These are phyloP conservation scores for Acrobasis repandana DNA, from an alignment of 2,888 invertebrate genomes.

Conservation along the genomic window DNA sequence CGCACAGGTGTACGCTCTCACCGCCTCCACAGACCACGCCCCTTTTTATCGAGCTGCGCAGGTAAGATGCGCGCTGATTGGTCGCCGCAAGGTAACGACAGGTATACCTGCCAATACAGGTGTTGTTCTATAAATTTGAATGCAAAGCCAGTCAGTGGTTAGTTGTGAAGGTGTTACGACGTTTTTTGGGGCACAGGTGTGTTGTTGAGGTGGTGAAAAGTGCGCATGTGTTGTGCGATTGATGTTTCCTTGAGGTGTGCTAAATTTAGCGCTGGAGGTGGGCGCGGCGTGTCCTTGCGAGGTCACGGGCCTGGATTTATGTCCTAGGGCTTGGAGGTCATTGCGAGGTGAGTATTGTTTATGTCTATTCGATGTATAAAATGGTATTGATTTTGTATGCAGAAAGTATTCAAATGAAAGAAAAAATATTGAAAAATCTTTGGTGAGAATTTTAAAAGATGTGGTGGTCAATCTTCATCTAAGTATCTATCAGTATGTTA, in stretches of 20 bases:
- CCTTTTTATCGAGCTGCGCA: constrained; percentile 80
- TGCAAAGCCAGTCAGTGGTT: constrained; percentile 39
- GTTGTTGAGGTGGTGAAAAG: constrained; percentile 45
- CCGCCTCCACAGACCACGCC: constrained; percentile 65
- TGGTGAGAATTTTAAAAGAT: no score
- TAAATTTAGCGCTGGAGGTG: constrained; percentile 73
- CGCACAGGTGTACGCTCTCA: constrained; percentile 52
- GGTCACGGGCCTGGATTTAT: constrained; percentile 25
- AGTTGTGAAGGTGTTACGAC: constrained; percentile 38
- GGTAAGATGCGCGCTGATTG: constrained; percentile 79
- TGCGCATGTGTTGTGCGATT: constrained; percentile 81
- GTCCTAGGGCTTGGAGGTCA: constrained; percentile 7
- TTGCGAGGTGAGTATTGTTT: constrained; percentile 4
- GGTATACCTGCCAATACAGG: constrained; percentile 65
- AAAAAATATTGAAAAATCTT: neutral
- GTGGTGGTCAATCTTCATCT: no score
- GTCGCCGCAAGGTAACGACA: constrained; percentile 61
- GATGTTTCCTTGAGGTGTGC: constrained; percentile 81
- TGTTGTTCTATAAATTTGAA: constrained; percentile 40
- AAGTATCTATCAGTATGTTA: no score
- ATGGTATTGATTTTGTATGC: neutral
- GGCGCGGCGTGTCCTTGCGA: constrained; percentile 63
- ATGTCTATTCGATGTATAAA: neutral
- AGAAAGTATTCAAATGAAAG: neutral
- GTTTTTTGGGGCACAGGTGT: constrained; percentile 33